Evolutionary conservation across 1,140 invertebrate genomes (phyloP).

Genomic region (Saccostrea cuccullata): DNA sequence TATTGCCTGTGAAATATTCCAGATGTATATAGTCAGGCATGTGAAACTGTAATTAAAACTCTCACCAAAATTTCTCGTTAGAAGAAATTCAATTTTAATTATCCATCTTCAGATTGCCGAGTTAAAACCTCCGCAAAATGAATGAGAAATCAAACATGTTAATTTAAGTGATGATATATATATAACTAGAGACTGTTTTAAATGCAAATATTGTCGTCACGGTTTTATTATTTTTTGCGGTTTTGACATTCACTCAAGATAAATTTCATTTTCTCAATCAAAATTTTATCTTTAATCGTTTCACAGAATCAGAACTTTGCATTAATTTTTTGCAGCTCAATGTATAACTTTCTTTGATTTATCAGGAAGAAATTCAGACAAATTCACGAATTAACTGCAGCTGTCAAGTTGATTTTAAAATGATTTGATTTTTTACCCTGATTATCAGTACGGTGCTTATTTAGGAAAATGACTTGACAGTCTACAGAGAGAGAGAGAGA

Average conservation of each 20-base stretch:
- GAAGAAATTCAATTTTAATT: conserved; percentile 14
- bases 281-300: too few species aligned
- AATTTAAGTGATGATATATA: background rate
- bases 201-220: background rate
- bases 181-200: background rate
- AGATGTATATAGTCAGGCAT: background rate
- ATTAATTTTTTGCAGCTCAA: too few species aligned
- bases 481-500: too few species aligned
- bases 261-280: background rate
- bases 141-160: background rate
- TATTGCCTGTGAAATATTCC: background rate
- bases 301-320: too few species aligned
- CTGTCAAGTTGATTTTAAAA: too few species aligned
- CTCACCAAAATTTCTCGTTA: background rate
- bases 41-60: background rate
- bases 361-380: too few species aligned
- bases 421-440: too few species aligned
- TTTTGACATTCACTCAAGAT: background rate
- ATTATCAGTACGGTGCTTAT: too few species aligned
- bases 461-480: too few species aligned
- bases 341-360: too few species aligned
- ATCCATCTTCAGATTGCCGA: background rate
- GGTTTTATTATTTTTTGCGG: background rate
- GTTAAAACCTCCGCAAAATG: background rate
- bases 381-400: too few species aligned